Evolutionary conservation across 2,888 invertebrate genomes (phyloP), one percentile per base, ranked within the genome.

Genomic region (Tipula unca): DNA sequence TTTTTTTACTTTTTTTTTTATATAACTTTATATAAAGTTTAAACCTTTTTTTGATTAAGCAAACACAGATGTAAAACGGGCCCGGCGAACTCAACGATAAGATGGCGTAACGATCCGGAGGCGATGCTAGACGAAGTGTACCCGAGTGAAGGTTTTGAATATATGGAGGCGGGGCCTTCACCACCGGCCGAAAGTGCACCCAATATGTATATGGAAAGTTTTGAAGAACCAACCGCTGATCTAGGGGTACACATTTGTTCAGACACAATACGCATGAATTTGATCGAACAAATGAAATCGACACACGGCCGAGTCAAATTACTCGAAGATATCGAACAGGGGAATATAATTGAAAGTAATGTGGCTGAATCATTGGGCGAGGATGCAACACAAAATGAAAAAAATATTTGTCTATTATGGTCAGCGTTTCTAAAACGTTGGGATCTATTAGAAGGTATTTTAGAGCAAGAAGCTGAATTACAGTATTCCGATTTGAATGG

Each of bases 111-210:
- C 85, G 93, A 93, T 89, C 89, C 91, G 85, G 90, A 91, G 88
- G 90, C 91, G 87, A 90, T 94, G 90, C 8, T 39, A 88, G 94
- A 94, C 89, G 93, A 94, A 87, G 94, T 94, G 89, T 93, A 93
- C 89, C 94, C 94, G 87, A 93, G 94, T 88, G 93, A 93, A 83
- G 90, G 90, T 87, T 94, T 94, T 90, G 94, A 94, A 90, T 95
- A 94, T 90, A 95, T 95, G 92, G 95, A 95, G 89, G 95, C 94
- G 88, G 95, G 95, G 86, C 95, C 95, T 69, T 95, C 95, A 20
- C 95, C 95, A 8, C 95, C 95, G 35, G 94, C 95, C 86, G 96
- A 96, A 90, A 95, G 95, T 90, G 95, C 95, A 83, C 95, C 95
- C 87, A 95, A 95, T 89, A 94, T 95, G 92, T 95, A 95, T 91